Percentiles rank a stretch among this genome's conserved stretches.
Conservation (phyloP, 1,140 invertebrate species). For the Copidosoma floridanum region DNA sequence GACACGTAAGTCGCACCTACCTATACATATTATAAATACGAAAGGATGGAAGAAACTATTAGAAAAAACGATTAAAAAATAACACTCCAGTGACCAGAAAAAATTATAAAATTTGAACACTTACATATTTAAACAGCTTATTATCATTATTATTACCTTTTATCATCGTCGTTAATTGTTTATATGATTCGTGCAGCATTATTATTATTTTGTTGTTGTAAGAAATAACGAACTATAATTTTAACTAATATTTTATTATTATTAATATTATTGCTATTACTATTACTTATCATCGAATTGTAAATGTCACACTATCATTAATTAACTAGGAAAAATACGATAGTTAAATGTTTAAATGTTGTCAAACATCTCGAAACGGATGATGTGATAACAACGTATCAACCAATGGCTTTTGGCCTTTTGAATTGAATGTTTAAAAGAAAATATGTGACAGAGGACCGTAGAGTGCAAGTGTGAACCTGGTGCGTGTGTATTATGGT, state of each 20-base stretch:
- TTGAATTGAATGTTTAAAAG: slow-evolving; percentile 31
- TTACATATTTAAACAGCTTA: slow-evolving; percentile 53
- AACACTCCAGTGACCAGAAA: slow-evolving; percentile 38
- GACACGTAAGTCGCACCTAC: slow-evolving; percentile 31
- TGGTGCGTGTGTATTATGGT: slow-evolving; percentile 16
- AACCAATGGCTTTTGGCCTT: slow-evolving; percentile 19
- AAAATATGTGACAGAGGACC: slow-evolving; percentile 14
- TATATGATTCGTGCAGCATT: slow-evolving; percentile 16
- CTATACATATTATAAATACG: slow-evolving; percentile 48
- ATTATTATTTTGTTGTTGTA: slow-evolving; percentile 36
- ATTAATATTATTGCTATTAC: slow-evolving; percentile 41
- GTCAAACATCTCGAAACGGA: slow-evolving; percentile 34
- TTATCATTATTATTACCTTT: slow-evolving; percentile 43
- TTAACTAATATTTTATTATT: slow-evolving; percentile 32
- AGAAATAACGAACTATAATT: slow-evolving; percentile 22
- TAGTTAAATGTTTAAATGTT: slow-evolving; percentile 55
- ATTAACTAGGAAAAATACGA: slow-evolving; percentile 49
- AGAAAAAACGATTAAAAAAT: slow-evolving; percentile 18
- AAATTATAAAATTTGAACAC: slow-evolving; percentile 40
- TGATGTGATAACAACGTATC: slow-evolving; percentile 21
- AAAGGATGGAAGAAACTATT: slow-evolving; percentile 23
- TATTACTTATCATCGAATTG: slow-evolving; percentile 39
- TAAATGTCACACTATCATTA: slow-evolving; percentile 38
- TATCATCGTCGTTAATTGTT: slow-evolving; percentile 1
- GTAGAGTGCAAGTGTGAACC: slow-evolving; percentile 14